A percentile compares a stretch with the other conserved stretches of the same genome.
Evolutionary conservation across 2,797 vertebrate genomes (phyloP).

Genomic region (Sitta carolinensis): DNA sequence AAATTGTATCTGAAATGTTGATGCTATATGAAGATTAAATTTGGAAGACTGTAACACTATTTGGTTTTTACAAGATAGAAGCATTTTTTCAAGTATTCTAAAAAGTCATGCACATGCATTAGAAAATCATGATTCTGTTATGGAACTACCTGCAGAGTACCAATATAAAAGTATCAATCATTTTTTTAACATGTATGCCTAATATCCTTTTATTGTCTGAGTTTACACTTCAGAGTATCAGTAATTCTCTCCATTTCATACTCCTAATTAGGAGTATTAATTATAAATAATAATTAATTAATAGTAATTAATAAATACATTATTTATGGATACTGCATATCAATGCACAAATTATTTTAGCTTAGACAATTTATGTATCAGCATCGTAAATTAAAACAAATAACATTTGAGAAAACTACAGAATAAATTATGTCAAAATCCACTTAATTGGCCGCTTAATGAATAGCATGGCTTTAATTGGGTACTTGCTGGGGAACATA

Average conservation of each 20-base stretch:
- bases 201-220: background rate
- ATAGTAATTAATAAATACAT: background rate
- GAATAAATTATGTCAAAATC: background rate
- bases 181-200: background rate
- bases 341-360: background rate
- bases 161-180: background rate
- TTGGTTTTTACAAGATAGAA: background rate
- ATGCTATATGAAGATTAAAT: background rate
- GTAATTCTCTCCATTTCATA: background rate
- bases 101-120: background rate
- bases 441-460: constrained; percentile 1
- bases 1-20: background rate
- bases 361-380: background rate
- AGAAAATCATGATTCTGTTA: background rate
- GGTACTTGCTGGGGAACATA: background rate
- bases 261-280: background rate
- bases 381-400: background rate
- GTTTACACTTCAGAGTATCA: background rate
- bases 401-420: background rate
- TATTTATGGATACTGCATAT: background rate
- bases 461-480: background rate
- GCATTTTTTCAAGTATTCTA: background rate
- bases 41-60: background rate
- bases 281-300: no score
- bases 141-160: background rate